Evolutionary conservation across 2,888 invertebrate genomes (phyloP), one percentile per base, ranked within the genome.

Genomic region (Calephelis perditalis): DNA sequence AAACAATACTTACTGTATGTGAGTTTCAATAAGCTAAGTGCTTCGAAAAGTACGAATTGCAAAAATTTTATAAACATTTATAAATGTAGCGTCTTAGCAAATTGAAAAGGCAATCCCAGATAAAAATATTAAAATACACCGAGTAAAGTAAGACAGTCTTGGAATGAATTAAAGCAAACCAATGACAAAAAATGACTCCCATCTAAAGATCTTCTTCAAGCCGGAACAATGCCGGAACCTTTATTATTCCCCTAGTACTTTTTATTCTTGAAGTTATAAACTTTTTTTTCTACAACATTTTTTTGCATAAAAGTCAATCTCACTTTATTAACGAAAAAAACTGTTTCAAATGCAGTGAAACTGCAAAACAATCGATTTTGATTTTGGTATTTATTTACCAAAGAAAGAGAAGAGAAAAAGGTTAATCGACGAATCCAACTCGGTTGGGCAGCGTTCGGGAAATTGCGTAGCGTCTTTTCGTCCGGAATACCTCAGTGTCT

Each of bases 201-300:
- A 36, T 35, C 36, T 35, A 52, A 52, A 52, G 36, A 54, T 54
- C n/a, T 54, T 49, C 15, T 10, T 54, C 26, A 54, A 54, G 54
- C 36, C 54, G 54, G 54, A 54, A 54, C 54, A 54, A 54, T 36
- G 54, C 35, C 11, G 54, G n/a, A 54, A 54, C 35, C 54, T 54
- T 54, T 36, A 36, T 54, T 54, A 54, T 54, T 54, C 36, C 26
- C 26, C 26, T 7, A 54, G 36, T 35, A 11, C 7, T 54, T 54
- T 54, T 54, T 35, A 54, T 54, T 54, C 26, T 6, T 54, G 36
- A 54, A 36, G 36, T 54, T 36, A 26, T 26, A 26, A n/a, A n/a
- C n/a, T n/a, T n/a, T n/a, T n/a, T n/a, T n/a, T n/a, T 26, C 26
- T 26, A 26, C 26, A 26, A 26, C 1, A 26, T 4, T 26, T 3